Base-by-base conservation (phyloP, 2,888 invertebrate genomes). In the Stenodera caucasica region DNA sequence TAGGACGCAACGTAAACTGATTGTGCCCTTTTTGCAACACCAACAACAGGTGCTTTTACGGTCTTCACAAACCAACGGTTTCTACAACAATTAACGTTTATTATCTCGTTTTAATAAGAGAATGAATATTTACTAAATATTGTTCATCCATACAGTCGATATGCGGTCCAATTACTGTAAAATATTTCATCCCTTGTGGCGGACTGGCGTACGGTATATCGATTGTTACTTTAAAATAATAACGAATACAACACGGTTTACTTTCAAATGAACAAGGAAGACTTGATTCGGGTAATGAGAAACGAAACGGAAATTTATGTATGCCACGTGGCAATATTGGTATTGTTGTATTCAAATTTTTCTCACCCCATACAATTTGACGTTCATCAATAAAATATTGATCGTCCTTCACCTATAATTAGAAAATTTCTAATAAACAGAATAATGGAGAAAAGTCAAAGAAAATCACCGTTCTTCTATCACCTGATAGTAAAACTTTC, bases 121-220 rank as follows among this genome's bases (percentile, higher is more conserved):
- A n/a, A n/a, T n/a, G n/a, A n/a, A n/a, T n/a, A 72, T 83, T 82
- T 78, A 90, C 90, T 82, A 90, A 80, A 76, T 89, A 90, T 72
- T 89, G 87, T 75, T 90, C 90, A 67, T 91, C 90, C 90, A 90
- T 90, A 77, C 90, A 90, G 79, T 91, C 90, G 70, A 90, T 89
- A 73, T 90, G 88, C 12, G 90, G 90, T 2, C 90, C 90, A 68
- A 91, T 88, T 50, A 91, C 83, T 1, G 90, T 90, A 77, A 91
- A 91, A 77, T 91, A 90, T 75, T 90, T 90, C 82, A 90, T 88
- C 11, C 90, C 90, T 75, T 90, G 90, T 0, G 90, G 90, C 1
- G 90, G 89, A 54, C 89, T 90, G 2, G 90, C 89, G 74, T 90
- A 90, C 0, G 90, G 90, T 67, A 91, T 88, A 77, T 91, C 90